phyloP scores from a whole-genome alignment of 2,113 vertebrate genomes.

The Amblyopsis rosae region DNA sequence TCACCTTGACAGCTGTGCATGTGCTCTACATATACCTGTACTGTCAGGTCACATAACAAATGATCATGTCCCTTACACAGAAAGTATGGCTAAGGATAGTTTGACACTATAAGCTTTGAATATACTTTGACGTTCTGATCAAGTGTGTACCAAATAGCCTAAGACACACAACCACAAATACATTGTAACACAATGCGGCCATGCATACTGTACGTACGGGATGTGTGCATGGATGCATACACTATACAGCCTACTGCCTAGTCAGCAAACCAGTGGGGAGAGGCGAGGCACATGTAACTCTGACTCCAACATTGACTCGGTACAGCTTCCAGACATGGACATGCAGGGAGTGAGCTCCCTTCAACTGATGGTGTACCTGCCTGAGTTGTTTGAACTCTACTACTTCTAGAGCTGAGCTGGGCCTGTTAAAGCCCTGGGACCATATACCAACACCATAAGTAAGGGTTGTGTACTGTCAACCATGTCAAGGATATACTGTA shows the following conservation, averaged over 20 bases:
- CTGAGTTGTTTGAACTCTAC: conserved; percentile 46
- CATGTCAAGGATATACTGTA: conserved; percentile 48
- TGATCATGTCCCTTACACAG: too few species aligned
- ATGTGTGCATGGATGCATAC: too few species aligned
- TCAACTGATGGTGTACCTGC: conserved; percentile 47
- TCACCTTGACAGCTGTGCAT: neutral
- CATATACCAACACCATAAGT: conserved; percentile 30
- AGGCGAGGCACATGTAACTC: conserved; percentile 45
- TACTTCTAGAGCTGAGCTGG: conserved; percentile 47
- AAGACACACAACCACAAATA: neutral
- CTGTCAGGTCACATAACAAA: too few species aligned
- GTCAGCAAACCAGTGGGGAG: conserved; percentile 59
- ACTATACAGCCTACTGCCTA: conserved; percentile 41
- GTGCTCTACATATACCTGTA: too few species aligned
- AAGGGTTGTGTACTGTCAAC: conserved; percentile 52
- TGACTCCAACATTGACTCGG: conserved; percentile 51
- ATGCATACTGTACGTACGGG: conserved; percentile 20
- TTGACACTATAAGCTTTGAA: too few species aligned
- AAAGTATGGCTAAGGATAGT: too few species aligned
- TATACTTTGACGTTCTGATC: too few species aligned
- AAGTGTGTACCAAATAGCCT: neutral
- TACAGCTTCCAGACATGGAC: conserved; percentile 58
- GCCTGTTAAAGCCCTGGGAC: conserved; percentile 50
- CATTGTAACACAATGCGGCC: conserved; percentile 4
- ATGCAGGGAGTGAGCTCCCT: conserved; percentile 47